Conservation (phyloP, 2,888 invertebrate species). For the Limnephilus rhombicus region DNA sequence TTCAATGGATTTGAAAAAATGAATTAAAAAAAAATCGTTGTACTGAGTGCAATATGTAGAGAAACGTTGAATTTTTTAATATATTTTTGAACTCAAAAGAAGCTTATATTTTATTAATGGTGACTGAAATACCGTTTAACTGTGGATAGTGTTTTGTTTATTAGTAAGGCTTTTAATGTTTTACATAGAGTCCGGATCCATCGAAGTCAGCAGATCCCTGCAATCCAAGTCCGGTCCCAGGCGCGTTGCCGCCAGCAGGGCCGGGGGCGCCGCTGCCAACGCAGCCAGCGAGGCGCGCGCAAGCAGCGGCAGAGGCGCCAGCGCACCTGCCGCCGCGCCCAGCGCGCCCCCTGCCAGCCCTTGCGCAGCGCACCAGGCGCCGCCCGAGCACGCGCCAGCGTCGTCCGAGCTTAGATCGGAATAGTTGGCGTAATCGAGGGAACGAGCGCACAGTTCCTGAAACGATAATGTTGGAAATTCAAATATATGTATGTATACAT, state of each 20-base stretch:
- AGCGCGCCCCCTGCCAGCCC: constrained; percentile 67
- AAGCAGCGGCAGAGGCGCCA: constrained; percentile 72
- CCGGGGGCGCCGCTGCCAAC: constrained; percentile 70
- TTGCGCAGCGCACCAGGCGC: constrained; percentile 56
- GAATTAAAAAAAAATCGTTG: no score
- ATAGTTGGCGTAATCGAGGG: constrained; percentile 4
- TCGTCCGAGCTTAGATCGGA: not conserved
- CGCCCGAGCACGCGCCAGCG: constrained; percentile 15
- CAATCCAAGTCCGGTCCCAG: constrained; percentile 67
- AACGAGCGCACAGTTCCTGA: constrained; percentile 46
- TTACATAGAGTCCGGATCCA: constrained; percentile 33
- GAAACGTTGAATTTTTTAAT: no score
- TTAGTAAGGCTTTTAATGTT: not conserved
- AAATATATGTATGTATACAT: no score
- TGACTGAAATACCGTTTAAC: no score
- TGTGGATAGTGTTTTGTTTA: no score
- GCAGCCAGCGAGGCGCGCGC: constrained; percentile 70
- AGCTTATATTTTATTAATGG: no score
- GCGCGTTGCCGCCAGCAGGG: constrained; percentile 70
- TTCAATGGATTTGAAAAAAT: no score
- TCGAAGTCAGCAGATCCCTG: constrained; percentile 34
- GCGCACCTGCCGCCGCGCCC: constrained; percentile 72
- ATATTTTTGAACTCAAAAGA: no score
- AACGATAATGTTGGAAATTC: not conserved
- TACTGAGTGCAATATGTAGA: no score